A percentile compares a stretch with the other conserved stretches of the same genome.
These are phyloP conservation scores for Diploscapter pachys DNA, from an alignment of 1,140 invertebrate species.

Conservation along the genomic window DNA sequence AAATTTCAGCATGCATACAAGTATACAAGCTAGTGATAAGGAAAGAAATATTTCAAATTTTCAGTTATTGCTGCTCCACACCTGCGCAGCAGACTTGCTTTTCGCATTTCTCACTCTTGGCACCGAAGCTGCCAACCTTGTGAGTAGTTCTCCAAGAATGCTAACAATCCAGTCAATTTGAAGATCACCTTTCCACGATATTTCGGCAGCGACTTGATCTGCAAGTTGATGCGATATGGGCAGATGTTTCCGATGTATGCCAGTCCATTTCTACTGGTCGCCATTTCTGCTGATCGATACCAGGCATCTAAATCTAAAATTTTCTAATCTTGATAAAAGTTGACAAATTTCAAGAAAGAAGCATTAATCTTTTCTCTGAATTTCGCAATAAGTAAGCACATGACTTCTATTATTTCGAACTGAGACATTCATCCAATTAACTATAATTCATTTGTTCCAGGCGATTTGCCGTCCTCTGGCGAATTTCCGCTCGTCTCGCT, in stretches of 20 bases:
- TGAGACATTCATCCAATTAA: constrained; percentile 14
- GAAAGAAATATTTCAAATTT: constrained; percentile 27
- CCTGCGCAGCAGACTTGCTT: constrained; percentile 61
- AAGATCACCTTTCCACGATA: constrained; percentile 49
- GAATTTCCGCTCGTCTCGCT: constrained; percentile 51
- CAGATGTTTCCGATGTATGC: constrained; percentile 58
- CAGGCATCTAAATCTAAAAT: constrained; percentile 33
- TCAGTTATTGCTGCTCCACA: constrained; percentile 57
- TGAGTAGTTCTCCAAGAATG: not conserved
- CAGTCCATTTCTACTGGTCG: constrained; percentile 49
- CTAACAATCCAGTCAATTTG: not conserved
- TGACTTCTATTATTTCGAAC: constrained; percentile 1
- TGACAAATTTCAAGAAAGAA: too few relatives aligned
- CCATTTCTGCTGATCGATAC: constrained; percentile 52
- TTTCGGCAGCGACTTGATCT: constrained; percentile 57
- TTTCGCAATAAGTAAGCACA: constrained; percentile 9
- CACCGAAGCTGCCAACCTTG: constrained; percentile 56
- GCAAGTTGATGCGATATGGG: constrained; percentile 59
- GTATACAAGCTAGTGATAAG: constrained; percentile 22
- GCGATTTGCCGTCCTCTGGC: constrained; percentile 53
- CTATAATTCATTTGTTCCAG: constrained; percentile 31
- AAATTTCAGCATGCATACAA: not conserved
- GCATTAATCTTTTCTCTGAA: not conserved
- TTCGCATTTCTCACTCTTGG: constrained; percentile 62
- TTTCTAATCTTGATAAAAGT: too few relatives aligned